These are phyloP conservation scores for Toxostoma redivivum DNA, from an alignment of 2,113 vertebrate genomes.

Conservation along the genomic window DNA sequence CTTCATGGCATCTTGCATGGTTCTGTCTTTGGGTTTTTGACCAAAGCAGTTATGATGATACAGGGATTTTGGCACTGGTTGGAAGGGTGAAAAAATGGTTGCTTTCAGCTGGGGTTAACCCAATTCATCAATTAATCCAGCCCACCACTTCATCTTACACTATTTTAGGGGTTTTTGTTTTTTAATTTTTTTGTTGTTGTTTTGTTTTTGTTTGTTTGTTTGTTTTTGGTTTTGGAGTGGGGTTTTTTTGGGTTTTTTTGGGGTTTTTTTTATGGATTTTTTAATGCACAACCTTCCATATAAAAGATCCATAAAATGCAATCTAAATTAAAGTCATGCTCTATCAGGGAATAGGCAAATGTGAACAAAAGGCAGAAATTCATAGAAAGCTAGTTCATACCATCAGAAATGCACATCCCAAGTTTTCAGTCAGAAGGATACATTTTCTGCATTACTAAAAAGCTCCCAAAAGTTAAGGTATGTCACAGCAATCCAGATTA, in stretches of 20 bases:
- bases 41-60: neutral
- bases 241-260: too few relatives aligned
- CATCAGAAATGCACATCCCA: neutral
- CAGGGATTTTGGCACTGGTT: neutral
- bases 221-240: too few relatives aligned
- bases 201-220: too few relatives aligned
- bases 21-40: neutral
- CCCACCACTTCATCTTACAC: neutral
- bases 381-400: neutral
- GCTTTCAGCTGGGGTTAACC: neutral
- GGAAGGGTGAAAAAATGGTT: neutral
- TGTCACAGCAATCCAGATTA: neutral
- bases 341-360: neutral
- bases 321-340: neutral
- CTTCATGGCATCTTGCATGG: neutral
- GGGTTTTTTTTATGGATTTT: neutral
- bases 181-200: neutral
- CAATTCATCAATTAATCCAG: neutral
- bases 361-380: neutral
- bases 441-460: neutral
- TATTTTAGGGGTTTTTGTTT: neutral
- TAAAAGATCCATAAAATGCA: neutral
- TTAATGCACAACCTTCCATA: neutral
- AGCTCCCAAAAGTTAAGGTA: neutral
- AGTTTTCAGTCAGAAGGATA: neutral